Evolutionary conservation across 2,797 vertebrate species (phyloP).

Genomic region (Phyllotis vaccarum): DNA sequence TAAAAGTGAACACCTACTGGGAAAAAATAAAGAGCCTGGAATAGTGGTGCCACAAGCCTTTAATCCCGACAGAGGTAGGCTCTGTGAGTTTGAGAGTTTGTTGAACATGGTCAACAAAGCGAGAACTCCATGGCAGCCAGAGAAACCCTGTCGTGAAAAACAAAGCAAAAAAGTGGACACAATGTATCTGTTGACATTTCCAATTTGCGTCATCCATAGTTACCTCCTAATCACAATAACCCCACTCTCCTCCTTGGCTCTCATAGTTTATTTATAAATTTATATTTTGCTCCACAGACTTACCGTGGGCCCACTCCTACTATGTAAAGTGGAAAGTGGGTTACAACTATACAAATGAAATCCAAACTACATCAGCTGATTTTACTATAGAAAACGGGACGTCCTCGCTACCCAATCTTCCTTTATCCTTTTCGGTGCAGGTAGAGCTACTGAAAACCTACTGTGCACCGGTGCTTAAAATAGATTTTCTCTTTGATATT

Average conservation of each 20-base stretch:
- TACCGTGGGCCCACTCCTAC: slow-evolving; percentile 36
- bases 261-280: slow-evolving; percentile 57
- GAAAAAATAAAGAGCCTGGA: too few relatives aligned
- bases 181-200: neutral
- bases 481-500: slow-evolving; percentile 15
- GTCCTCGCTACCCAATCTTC: neutral
- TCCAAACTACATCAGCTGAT: slow-evolving; percentile 41
- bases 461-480: neutral
- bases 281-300: slow-evolving; percentile 41
- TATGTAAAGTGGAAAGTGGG: slow-evolving; percentile 46
- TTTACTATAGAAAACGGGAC: slow-evolving; percentile 58
- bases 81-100: neutral
- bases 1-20: neutral
- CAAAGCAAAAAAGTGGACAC: neutral
- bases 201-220: neutral
- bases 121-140: neutral
- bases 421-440: neutral
- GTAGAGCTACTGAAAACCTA: slow-evolving; percentile 27
- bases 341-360: slow-evolving; percentile 55
- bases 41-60: neutral
- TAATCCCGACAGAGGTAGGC: neutral
- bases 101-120: neutral
- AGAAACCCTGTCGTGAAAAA: neutral
- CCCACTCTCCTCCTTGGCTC: neutral
- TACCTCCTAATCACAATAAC: slow-evolving; percentile 9